Evolutionary conservation across 37 sponge, comb jelly and placozoan genomes (phyloP), one percentile per base, ranked within the genome.

Genomic region (Oscarella lobularis): DNA sequence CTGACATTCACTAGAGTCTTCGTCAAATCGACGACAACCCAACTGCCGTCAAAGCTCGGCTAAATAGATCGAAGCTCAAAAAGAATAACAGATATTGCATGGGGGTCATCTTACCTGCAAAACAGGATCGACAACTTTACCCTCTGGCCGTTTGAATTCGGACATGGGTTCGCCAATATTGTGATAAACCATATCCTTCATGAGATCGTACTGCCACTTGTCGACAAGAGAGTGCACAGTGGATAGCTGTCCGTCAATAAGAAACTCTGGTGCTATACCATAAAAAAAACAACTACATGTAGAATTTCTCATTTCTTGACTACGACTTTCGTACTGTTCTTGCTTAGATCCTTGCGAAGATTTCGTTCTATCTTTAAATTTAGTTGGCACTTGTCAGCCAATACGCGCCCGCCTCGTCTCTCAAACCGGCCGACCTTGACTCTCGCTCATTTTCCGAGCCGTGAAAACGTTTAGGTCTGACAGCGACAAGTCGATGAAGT

Each of bases 381-480:
- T 35, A 86, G 85, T 6, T 84, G 60, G 78, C 83, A 88, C 65
- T 88, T 95, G 79, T 86, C 90, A 41, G 85, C 81, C 76, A 95
- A 76, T 35, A 85, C 79, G 29, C 81, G 67, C 3, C 92, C 60
- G 9, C 60, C 20, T 9, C 20, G 9, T 48, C 60, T 48, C 60
- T 20, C 60, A 9, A 48, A 27, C 60, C 20, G 14, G 20, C 14
- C n/a, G n/a, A n/a, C n/a, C n/a, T n/a, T n/a, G n/a, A n/a, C n/a
- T n/a, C 29, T 14, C 33, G 71, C 4, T 35, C 71, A 68, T 68
- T 35, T 29, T 29, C 71, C 6, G 35, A 31, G 89, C 96, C 29
- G 96, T 86, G 73, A 89, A 89, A 66, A 95, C 92, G 41, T 95
- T 92, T 72, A 91, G 86, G 35, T 95, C 87, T 38, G 67, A 74